Base-by-base conservation (phyloP, 2,888 invertebrate species). In the Neocrepidodera transversa region DNA sequence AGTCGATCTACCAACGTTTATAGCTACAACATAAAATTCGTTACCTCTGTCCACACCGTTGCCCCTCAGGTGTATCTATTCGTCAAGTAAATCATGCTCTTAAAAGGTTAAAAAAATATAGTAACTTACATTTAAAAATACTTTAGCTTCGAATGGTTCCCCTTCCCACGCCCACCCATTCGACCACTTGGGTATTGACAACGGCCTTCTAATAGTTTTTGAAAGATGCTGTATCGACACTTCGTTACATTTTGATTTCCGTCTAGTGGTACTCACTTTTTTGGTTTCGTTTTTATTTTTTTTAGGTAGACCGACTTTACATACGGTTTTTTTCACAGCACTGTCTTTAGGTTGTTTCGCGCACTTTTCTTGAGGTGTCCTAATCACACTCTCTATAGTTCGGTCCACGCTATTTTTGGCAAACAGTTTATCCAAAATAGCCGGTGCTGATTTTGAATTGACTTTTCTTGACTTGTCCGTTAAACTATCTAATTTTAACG, bases 91-190 rank as follows among this genome's bases (percentile, higher is more conserved):
- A n/a, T n/a, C n/a, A n/a, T n/a, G n/a, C n/a, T n/a, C n/a, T n/a
- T n/a, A n/a, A n/a, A n/a, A n/a, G n/a, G n/a, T n/a, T n/a, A n/a
- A n/a, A 30, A 30, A 30, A 45, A 30, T n/a, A 51, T 28, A 45
- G 13, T 8, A 5, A 85, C 88, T 88, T 81, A 95, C 95, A 82
- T 92, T 92, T 74, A 94, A 84, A 82, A 91, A 94, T 71, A 95
- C 91, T 83, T 90, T 90, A 66, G 90, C 88, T 74, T 92, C 85
- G 76, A 88, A 91, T 26, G 91, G 84, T 67, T 92, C 88, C 45
- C 95, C 95, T 74, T 91, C 90, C 92, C 94, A 95, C 64, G 85
- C 86, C 95, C 95, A 95, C 20, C 95, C 95, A 76, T 95, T 95
- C 75, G 92, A 93, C 93, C 93, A 94, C 71, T 86, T 86, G 32